Evolutionary conservation across 1,140 invertebrate genomes (phyloP).

Genomic region (Orussus abietinus): DNA sequence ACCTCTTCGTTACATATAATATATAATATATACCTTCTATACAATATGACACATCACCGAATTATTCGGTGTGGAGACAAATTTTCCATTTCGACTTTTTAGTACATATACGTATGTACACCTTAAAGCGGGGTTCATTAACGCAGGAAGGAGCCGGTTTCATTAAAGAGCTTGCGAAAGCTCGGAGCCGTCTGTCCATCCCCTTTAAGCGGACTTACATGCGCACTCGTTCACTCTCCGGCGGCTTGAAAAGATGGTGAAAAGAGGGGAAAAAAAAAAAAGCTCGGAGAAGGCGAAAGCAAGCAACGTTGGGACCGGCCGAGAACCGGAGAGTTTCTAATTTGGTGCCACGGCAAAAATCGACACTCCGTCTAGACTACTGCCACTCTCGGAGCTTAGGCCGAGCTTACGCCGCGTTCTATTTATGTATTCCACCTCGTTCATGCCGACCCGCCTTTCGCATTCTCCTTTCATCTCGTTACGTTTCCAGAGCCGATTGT

Average conservation of each 20-base stretch:
- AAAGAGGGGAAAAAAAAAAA: constrained; percentile 10
- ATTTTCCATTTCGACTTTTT: no score
- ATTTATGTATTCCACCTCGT: constrained; percentile 52
- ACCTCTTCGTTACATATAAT: no score
- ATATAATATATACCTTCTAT: no score
- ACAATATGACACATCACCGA: no score
- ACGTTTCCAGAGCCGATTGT: constrained; percentile 37
- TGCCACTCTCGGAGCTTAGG: constrained; percentile 22
- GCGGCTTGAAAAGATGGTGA: not conserved
- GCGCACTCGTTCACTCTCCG: no score
- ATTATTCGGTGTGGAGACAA: no score
- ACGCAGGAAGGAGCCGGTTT: no score
- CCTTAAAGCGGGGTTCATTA: no score
- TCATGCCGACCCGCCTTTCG: constrained; percentile 37
- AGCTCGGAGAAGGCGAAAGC: constrained; percentile 9
- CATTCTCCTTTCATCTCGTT: constrained; percentile 52
- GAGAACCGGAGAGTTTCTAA: constrained; percentile 42
- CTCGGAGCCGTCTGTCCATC: no score
- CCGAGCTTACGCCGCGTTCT: constrained; percentile 30
- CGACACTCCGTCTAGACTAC: constrained; percentile 54
- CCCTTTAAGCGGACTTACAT: constrained; percentile 28
- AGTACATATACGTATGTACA: no score
- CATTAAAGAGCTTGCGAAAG: no score
- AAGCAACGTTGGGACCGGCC: no score
- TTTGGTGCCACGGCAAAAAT: constrained; percentile 51